phyloP scores from a whole-genome alignment of 2,888 invertebrate species.

The Eristalinus sepulchralis region DNA sequence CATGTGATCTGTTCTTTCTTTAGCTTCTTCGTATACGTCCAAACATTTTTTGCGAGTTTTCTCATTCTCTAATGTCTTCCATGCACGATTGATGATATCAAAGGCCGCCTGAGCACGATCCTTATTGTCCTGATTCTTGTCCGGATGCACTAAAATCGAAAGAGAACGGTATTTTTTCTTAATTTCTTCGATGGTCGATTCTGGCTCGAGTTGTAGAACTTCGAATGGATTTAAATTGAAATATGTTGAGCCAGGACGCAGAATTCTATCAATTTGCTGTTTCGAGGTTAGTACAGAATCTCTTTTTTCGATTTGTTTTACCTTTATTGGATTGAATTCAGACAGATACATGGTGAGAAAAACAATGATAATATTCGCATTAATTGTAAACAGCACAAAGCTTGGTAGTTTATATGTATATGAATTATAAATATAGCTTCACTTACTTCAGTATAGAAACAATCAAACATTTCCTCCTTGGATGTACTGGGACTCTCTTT shows the following conservation, averaged over 20 bases:
- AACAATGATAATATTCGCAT: conserved; percentile 58
- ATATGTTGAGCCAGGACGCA: conserved; percentile 98
- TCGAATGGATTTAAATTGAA: conserved; percentile 99
- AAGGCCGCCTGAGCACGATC: conserved; percentile 97
- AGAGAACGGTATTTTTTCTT: conserved; percentile 98
- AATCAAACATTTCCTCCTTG: conserved; percentile 88
- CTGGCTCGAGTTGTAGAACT: conserved; percentile 94
- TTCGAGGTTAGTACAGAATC: conserved; percentile 98
- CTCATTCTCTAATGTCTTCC: conserved; percentile 97
- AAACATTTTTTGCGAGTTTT: conserved; percentile 95
- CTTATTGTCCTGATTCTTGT: conserved; percentile 97
- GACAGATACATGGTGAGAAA: conserved; percentile 58
- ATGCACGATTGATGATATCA: conserved; percentile 96
- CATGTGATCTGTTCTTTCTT: conserved; percentile 95
- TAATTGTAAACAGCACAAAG: conserved; percentile 41
- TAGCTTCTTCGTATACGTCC: conserved; percentile 98
- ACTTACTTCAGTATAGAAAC: conserved; percentile 91
- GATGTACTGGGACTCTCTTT: conserved; percentile 77
- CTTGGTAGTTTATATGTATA: conserved; percentile 46
- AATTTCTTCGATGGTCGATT: conserved; percentile 92
- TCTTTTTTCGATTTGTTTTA: conserved; percentile 98
- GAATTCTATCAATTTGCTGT: conserved; percentile 97
- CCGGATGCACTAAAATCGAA: conserved; percentile 99
- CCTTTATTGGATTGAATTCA: conserved; percentile 83
- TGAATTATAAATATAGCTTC: conserved; percentile 51